These are phyloP conservation scores for Xanthia togata DNA, from an alignment of 2,888 invertebrate species.

Conservation along the genomic window DNA sequence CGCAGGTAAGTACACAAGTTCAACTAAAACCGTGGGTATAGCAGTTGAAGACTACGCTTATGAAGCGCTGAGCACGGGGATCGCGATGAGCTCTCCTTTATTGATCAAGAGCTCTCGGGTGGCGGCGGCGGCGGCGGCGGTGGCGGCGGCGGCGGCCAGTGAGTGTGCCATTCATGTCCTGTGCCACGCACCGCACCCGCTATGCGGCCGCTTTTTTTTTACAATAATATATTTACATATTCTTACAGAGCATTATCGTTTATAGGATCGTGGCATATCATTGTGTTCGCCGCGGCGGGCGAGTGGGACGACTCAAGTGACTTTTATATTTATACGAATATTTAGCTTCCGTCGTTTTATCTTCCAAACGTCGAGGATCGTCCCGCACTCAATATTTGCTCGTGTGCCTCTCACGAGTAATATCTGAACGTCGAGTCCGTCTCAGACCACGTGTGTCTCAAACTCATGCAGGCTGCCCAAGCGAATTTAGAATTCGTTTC, in stretches of 20 bases:
- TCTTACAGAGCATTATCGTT: constrained; percentile 34
- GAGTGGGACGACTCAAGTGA: constrained; percentile 7
- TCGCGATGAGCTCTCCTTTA: background rate
- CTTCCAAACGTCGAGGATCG: background rate
- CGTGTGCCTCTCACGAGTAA: background rate
- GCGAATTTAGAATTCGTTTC: background rate
- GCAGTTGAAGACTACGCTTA: background rate
- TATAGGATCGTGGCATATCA: background rate
- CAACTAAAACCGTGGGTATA: background rate
- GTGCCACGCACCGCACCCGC: background rate
- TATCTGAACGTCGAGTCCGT: background rate
- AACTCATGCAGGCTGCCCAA: too few relatives aligned
- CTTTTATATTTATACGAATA: constrained; percentile 35
- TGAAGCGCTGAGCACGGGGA: background rate
- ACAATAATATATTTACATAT: constrained; percentile 22
- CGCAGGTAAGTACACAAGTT: background rate
- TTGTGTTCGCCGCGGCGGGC: background rate
- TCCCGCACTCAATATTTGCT: background rate
- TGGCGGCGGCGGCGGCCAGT: too few relatives aligned
- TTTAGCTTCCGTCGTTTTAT: constrained; percentile 10
- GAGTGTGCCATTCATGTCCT: background rate
- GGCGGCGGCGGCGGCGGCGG: too few relatives aligned
- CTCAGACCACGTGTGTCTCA: background rate
- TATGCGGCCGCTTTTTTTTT: constrained; percentile 17
- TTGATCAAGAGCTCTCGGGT: background rate